Conservation (phyloP, 2,888 invertebrate species). For the Liopterus haemorrhoidalis region DNA sequence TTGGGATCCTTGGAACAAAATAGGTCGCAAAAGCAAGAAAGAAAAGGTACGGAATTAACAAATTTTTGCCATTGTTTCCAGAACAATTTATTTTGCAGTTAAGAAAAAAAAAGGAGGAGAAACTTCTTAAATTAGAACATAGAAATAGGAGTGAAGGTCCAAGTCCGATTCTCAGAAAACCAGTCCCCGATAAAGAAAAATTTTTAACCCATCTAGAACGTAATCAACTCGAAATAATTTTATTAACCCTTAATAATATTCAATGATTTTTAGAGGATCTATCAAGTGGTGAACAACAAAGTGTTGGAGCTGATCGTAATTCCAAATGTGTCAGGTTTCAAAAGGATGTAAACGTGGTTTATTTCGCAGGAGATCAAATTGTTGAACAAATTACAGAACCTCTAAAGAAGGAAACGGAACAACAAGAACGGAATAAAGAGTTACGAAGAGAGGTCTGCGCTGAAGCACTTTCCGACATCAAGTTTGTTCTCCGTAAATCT, state of each 20-base stretch:
- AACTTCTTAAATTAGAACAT: not conserved
- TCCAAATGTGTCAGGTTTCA: constrained; percentile 46
- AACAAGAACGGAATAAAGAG: constrained; percentile 58
- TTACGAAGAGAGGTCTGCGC: constrained; percentile 50
- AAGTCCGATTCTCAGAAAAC: no score
- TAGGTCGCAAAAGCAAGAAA: constrained; percentile 38
- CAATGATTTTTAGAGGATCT: no score
- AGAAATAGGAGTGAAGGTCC: not conserved
- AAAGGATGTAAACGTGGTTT: constrained; percentile 56
- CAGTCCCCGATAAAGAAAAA: no score
- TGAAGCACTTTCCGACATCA: constrained; percentile 30
- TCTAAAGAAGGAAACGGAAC: constrained; percentile 58
- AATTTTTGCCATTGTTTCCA: not conserved
- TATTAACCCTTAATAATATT: no score
- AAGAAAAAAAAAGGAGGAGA: constrained; percentile 16
- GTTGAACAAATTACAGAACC: constrained; percentile 52
- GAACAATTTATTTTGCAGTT: constrained; percentile 18
- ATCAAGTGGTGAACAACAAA: no score
- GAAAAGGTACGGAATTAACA: constrained; percentile 34
- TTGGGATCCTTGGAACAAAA: constrained; percentile 41
- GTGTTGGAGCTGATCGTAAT: no score
- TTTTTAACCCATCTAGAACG: no score
- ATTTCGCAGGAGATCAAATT: constrained; percentile 54
- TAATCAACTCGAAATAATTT: no score
- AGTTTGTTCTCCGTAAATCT: constrained; percentile 16